These are phyloP conservation scores for Harmothoe impar DNA, from an alignment of 2,888 invertebrate species.

Conservation along the genomic window DNA sequence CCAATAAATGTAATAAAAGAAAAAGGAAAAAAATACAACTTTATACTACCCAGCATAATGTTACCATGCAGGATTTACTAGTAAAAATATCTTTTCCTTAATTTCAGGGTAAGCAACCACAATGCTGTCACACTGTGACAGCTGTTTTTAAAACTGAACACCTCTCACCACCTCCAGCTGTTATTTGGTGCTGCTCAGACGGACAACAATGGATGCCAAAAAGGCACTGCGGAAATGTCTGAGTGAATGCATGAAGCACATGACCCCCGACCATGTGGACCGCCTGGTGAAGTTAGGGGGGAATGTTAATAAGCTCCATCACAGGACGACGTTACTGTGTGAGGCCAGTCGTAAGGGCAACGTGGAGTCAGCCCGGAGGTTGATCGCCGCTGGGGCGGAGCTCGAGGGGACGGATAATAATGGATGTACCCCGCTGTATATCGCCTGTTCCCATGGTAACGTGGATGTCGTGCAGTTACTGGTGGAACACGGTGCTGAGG, in stretches of 20 bases:
- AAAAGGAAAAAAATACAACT: no score
- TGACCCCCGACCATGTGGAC: neutral
- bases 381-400: constrained; percentile 3
- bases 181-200: neutral
- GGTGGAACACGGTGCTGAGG: neutral
- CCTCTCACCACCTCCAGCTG: no score
- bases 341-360: constrained; percentile 37
- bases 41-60: no score
- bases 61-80: no score
- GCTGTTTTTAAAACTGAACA: no score
- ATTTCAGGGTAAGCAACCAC: no score
- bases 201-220: neutral
- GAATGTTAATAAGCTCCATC: neutral
- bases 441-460: constrained; percentile 37
- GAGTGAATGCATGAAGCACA: constrained; percentile 18
- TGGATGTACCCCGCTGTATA: constrained; percentile 31
- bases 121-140: no score
- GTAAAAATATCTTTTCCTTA: no score
- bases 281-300: neutral
- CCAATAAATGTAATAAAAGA: no score
- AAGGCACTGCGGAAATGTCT: neutral
- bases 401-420: neutral
- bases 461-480: neutral
- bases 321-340: constrained; percentile 38
- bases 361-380: neutral